Conservation (phyloP, 2,113 vertebrate genomes). For the Diadophis punctatus region DNA sequence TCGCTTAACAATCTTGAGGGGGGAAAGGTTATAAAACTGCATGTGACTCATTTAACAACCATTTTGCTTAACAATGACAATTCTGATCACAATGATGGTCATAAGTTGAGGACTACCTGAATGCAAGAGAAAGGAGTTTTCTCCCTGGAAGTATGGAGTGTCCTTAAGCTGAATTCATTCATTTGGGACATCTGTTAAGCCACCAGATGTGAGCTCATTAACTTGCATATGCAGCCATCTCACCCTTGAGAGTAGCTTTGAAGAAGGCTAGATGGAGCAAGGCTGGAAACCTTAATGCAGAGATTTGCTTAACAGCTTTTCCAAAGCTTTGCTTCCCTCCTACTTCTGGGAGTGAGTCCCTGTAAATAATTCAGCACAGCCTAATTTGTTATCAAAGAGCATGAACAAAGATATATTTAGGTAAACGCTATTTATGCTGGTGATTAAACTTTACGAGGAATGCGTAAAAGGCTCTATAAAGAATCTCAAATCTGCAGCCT, state of each 20-base stretch:
- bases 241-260: not conserved
- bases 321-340: not conserved
- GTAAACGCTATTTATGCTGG: constrained; percentile 16
- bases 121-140: not conserved
- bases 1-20: not conserved
- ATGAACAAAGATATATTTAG: constrained; percentile 15
- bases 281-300: too few species aligned
- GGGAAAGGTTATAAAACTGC: not conserved
- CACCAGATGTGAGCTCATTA: not conserved
- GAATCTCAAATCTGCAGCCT: not conserved
- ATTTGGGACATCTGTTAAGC: not conserved
- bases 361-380: not conserved
- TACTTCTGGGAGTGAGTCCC: not conserved
- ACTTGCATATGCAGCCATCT: not conserved
- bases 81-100: not conserved
- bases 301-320: too few species aligned
- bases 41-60: not conserved
- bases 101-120: not conserved
- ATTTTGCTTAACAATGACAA: not conserved
- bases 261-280: not conserved
- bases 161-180: not conserved
- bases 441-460: constrained; percentile 19
- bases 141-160: too few species aligned
- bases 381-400: constrained; percentile 14
- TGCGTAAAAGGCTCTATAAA: not conserved